These are phyloP conservation scores for Leptopilina clavipes DNA, from an alignment of 1,140 invertebrate species.

Conservation along the genomic window DNA sequence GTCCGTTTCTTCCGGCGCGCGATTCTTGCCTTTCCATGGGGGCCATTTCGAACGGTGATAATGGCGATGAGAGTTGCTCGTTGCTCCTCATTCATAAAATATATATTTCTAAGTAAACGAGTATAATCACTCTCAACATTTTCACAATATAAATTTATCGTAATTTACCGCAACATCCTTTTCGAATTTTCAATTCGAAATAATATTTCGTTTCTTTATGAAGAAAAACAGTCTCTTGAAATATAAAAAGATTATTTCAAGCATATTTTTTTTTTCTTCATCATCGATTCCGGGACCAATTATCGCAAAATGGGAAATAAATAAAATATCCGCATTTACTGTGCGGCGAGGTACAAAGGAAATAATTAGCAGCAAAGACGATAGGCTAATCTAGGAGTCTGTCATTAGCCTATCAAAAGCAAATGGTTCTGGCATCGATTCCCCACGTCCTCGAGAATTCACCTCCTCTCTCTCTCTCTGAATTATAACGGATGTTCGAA, in stretches of 20 bases:
- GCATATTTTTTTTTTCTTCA: too few species aligned
- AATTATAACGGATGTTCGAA: conserved; percentile 46
- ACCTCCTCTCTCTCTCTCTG: too few species aligned
- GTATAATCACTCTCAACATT: conserved; percentile 12
- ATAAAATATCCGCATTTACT: conserved; percentile 62
- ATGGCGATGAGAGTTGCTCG: neutral
- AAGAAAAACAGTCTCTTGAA: too few species aligned
- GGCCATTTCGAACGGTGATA: conserved; percentile 12
- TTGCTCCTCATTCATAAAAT: conserved; percentile 29
- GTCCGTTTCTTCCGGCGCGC: conserved; percentile 28
- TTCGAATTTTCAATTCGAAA: too few species aligned
- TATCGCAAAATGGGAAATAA: conserved; percentile 48
- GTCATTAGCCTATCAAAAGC: conserved; percentile 75
- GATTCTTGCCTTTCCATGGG: conserved; percentile 22
- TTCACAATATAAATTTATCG: too few species aligned
- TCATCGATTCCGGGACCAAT: neutral
- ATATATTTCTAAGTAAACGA: conserved; percentile 25
- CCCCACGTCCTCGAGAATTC: conserved; percentile 41
- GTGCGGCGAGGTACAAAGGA: conserved; percentile 68
- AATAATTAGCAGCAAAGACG: conserved; percentile 72
- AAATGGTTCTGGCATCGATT: conserved; percentile 60
- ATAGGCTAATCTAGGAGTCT: conserved; percentile 74
- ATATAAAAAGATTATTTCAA: neutral
- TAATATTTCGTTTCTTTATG: too few species aligned
- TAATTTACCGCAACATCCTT: too few species aligned